Percentiles rank a stretch among this genome's conserved stretches.
These are phyloP conservation scores for Epizoanthus rinbou DNA, from an alignment of 92 coral and sea anemone species.

Conservation along the genomic window DNA sequence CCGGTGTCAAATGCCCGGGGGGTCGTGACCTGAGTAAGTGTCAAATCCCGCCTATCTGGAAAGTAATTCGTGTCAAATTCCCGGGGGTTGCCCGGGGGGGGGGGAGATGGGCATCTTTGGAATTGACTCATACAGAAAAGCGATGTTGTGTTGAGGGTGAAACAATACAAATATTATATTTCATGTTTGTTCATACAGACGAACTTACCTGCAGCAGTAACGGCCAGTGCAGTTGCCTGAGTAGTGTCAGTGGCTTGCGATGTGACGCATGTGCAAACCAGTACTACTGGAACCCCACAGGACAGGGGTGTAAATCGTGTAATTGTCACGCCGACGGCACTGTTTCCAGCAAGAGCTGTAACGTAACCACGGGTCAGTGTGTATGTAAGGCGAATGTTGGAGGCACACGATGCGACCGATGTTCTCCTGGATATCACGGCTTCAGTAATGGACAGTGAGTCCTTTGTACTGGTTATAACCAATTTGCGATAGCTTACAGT, in stretches of 20 bases:
- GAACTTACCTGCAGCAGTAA: conserved; percentile 73
- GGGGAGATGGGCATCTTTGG: no score
- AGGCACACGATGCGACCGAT: conserved; percentile 76
- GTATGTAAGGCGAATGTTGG: conserved; percentile 83
- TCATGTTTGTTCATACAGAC: no score
- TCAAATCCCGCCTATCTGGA: no score
- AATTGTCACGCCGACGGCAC: conserved; percentile 76
- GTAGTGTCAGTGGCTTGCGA: conserved; percentile 72
- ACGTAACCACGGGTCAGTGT: conserved; percentile 77
- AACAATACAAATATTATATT: no score
- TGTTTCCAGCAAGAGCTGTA: conserved; percentile 67
- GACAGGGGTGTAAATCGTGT: conserved; percentile 84
- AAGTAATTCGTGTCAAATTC: no score
- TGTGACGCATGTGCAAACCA: conserved; percentile 77
- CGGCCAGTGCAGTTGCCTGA: conserved; percentile 84
- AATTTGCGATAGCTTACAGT: no score
- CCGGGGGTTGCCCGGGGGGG: no score
- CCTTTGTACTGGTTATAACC: no score
- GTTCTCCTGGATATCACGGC: conserved; percentile 86
- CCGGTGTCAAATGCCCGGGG: no score
- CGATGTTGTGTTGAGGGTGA: no score
- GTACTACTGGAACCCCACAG: conserved; percentile 86
- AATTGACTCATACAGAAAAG: no score
- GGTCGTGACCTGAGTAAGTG: no score
- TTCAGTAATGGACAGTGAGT: conserved; percentile 53